Conservation (phyloP, 2,888 invertebrate species). For the Theretra japonica region DNA sequence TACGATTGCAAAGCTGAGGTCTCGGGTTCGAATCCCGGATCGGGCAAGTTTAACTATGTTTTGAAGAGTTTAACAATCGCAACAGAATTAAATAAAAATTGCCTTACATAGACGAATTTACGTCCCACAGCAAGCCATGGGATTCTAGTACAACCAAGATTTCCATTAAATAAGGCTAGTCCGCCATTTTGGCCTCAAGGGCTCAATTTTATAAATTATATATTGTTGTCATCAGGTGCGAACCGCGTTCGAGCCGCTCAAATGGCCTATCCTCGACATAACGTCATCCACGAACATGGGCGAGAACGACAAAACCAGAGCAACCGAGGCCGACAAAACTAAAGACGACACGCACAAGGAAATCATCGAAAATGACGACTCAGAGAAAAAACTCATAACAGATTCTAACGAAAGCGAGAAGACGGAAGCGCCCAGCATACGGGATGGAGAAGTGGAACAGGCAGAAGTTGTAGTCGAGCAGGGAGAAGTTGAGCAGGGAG, state of each 20-base stretch:
- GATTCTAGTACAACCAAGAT: no score
- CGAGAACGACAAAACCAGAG: slow-evolving; percentile 49
- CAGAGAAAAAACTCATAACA: slow-evolving; percentile 16
- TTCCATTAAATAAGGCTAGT: no score
- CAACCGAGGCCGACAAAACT: slow-evolving; percentile 43
- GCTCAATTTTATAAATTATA: background rate
- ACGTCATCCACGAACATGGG: slow-evolving; percentile 49
- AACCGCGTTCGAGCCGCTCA: slow-evolving; percentile 91
- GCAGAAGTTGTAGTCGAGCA: slow-evolving; percentile 3
- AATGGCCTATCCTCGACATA: slow-evolving; percentile 94
- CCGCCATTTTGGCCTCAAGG: no score
- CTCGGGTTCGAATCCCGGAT: no score
- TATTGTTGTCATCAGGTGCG: slow-evolving; percentile 85
- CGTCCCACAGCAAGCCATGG: no score
- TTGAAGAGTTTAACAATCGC: no score
- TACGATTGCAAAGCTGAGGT: no score
- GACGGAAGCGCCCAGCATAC: slow-evolving; percentile 66
- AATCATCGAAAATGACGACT: slow-evolving; percentile 42
- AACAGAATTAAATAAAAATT: no score
- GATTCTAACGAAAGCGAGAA: slow-evolving; percentile 39
- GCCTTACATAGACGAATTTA: no score
- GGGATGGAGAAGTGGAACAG: slow-evolving; percentile 4
- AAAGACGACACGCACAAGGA: slow-evolving; percentile 33
- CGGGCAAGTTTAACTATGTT: no score
- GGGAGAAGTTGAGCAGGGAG: slow-evolving; percentile 42